Evolutionary conservation across 1,140 invertebrate genomes (phyloP), one percentile per base, ranked within the genome.

Genomic region (Macrobrachium rosenbergii): DNA sequence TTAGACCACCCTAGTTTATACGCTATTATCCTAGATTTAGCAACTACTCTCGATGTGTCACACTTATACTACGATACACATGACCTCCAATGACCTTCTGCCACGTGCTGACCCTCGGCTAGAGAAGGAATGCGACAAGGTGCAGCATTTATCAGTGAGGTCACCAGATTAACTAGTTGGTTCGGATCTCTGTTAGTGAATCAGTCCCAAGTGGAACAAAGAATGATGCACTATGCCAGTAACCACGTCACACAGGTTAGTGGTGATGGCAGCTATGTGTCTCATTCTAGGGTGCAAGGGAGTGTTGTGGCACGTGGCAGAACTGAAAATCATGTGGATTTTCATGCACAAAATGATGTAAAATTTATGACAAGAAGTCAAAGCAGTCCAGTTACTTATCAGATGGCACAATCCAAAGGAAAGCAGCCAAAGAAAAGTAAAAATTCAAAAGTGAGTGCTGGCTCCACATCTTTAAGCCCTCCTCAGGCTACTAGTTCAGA

Each of bases 1-100:
- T 93, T 98, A 72, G 96, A 98, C 89, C 96, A 98, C 91, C 95
- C 96, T 12, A 94, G 94, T 21, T 93, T 99, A 3, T 95, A 96
- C 83, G 95, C 96, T 90, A 94, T 96, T 69, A 94, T 98, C 58
- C 92, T 97, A 79, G 97, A 98, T 91, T 93, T 98, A 86, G 96
- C 97, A 14, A 93, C 94, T 60, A 94, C 96, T 87, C 92, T 98
- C 58, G 96, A 98, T 92, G 96, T 96, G 73, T 93, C 95, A 88
- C 94, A 94, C 59, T 94, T 96, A 91, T 96, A 96, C 91, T 89
- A 88, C 60, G 90, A 91, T 76, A 79, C 93, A 83, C 94, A 94
- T 91, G 95, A 95, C 92, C 93, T 94, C 92, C 95, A 95, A 94
- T 95, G 94, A 95, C 94, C 93, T 64, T 92, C 92, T 92, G 93